These are phyloP conservation scores for Serripes groenlandicus DNA, from an alignment of 2,888 invertebrate species.

Conservation along the genomic window DNA sequence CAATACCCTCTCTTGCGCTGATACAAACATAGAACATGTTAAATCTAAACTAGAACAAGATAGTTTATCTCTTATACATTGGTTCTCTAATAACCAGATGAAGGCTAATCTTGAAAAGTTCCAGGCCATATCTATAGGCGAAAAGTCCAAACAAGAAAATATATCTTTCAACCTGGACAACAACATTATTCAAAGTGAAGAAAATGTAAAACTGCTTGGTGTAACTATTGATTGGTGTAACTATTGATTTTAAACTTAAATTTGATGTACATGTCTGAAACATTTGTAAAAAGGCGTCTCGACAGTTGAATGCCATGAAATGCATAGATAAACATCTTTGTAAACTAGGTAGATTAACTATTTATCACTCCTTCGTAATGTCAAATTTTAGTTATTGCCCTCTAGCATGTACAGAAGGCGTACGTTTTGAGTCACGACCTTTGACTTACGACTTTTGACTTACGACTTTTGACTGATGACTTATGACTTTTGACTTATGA, in stretches of 20 bases:
- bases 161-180: slow-evolving; percentile 29
- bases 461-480: no score
- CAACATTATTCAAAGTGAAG: slow-evolving; percentile 30
- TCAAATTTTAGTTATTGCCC: slow-evolving; percentile 52
- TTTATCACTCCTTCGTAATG: slow-evolving; percentile 42
- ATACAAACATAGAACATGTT: background rate
- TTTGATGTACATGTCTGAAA: slow-evolving; percentile 39
- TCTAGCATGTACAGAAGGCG: no score
- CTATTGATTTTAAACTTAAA: slow-evolving; percentile 36
- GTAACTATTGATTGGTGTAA: slow-evolving; percentile 39
- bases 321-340: slow-evolving; percentile 38
- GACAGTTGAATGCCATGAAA: slow-evolving; percentile 47
- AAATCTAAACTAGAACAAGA: slow-evolving; percentile 9
- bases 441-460: no score
- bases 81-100: slow-evolving; percentile 39
- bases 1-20: slow-evolving; percentile 38
- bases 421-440: no score
- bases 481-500: no score
- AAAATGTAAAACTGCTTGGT: slow-evolving; percentile 40
- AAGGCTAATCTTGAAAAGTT: slow-evolving; percentile 43
- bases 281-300: slow-evolving; percentile 45
- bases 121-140: slow-evolving; percentile 33
- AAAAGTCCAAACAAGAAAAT: slow-evolving; percentile 32
- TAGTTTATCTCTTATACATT: slow-evolving; percentile 36
- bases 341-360: slow-evolving; percentile 34